phyloP scores from a whole-genome alignment of 2,888 invertebrate species.

The Calameuta pallipes region DNA sequence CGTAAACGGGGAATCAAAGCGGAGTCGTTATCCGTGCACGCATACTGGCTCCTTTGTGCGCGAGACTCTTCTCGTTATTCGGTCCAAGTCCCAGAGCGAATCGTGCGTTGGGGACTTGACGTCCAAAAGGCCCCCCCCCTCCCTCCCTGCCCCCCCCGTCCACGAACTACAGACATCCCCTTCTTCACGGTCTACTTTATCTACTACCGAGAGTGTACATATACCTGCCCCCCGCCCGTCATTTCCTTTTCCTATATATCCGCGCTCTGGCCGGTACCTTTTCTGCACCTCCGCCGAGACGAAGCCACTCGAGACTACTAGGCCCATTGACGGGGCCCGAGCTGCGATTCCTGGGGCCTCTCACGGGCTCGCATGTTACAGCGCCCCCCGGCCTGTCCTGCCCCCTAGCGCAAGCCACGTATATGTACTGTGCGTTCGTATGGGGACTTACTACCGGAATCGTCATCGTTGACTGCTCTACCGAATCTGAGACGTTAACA shows the following conservation, averaged over 20 bases:
- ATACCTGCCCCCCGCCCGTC: neutral
- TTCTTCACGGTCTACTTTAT: neutral
- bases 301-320: neutral
- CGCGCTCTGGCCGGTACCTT: neutral
- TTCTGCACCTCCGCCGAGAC: neutral
- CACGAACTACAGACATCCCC: neutral
- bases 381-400: neutral
- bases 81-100: neutral
- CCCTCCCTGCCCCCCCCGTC: too few species aligned
- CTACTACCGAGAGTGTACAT: neutral
- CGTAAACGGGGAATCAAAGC: neutral
- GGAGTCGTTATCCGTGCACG: neutral
- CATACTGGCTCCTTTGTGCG: neutral
- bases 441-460: constrained; percentile 5
- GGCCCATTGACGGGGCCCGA: neutral
- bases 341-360: neutral
- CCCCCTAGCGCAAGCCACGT: too few species aligned
- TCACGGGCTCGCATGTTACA: neutral
- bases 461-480: constrained; percentile 1
- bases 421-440: neutral
- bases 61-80: neutral
- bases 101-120: neutral
- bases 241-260: neutral
- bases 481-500: neutral
- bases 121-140: neutral